Conservation (phyloP, 2,888 invertebrate species). For the Coenonympha glycerion region DNA sequence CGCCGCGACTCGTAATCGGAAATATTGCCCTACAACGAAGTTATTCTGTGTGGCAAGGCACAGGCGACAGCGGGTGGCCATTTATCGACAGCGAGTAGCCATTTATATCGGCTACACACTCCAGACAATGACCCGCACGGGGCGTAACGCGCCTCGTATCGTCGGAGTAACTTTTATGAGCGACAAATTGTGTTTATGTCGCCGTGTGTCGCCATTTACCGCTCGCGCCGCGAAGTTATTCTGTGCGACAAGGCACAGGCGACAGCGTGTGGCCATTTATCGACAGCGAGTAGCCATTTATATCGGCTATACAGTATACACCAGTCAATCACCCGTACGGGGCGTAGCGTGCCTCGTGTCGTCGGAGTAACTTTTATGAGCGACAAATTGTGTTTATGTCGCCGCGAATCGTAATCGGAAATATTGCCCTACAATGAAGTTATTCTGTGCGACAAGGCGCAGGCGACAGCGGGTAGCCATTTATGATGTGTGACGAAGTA, state of each 20-base stretch:
- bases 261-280: constrained; percentile 21
- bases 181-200: constrained; percentile 72
- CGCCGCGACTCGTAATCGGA: constrained; percentile 53
- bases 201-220: constrained; percentile 61
- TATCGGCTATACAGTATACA: constrained; percentile 22
- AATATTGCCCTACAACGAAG: constrained; percentile 63
- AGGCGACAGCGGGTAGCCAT: constrained; percentile 10
- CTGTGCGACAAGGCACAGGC: constrained; percentile 25
- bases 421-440: constrained; percentile 64
- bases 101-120: constrained; percentile 22
- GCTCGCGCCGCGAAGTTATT: constrained; percentile 45
- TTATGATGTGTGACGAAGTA: too few relatives aligned
- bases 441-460: constrained; percentile 30
- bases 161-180: constrained; percentile 73
- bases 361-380: constrained; percentile 73
- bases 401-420: constrained; percentile 58
- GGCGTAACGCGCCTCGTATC: constrained; percentile 33
- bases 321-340: constrained; percentile 26
- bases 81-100: too few relatives aligned
- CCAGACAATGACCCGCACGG: constrained; percentile 26
- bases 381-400: constrained; percentile 72
- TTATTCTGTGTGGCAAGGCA: constrained; percentile 36
- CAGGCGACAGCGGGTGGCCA: constrained; percentile 21
- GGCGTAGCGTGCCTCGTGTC: constrained; percentile 33
- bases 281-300: constrained; percentile 5